Conservation (phyloP, 2,113 vertebrate genomes). For the Cinclus cinclus region DNA sequence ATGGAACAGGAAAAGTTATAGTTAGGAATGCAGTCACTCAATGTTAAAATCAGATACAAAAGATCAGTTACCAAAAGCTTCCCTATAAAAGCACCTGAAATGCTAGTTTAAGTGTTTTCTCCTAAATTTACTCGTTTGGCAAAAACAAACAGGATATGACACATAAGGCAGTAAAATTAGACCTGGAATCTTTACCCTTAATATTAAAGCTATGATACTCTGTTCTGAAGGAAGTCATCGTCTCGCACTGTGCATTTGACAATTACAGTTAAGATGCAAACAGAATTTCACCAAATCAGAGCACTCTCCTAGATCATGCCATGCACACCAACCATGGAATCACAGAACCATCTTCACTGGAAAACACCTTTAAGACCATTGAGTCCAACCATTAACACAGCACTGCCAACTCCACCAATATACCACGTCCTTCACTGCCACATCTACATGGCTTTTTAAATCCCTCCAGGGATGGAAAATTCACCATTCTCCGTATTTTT, state of each 20-base stretch:
- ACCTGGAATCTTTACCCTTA: background rate
- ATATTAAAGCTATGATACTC: background rate
- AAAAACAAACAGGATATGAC: background rate
- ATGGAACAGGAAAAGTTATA: background rate
- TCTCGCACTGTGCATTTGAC: background rate
- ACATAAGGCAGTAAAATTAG: background rate
- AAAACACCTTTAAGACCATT: background rate
- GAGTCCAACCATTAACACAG: background rate
- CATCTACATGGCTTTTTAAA: background rate
- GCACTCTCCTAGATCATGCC: background rate
- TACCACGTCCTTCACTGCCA: fast-evolving
- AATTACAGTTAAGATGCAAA: background rate
- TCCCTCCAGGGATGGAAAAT: background rate
- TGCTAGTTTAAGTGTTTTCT: background rate
- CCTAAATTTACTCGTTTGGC: background rate
- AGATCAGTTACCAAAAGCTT: background rate
- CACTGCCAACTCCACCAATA: background rate
- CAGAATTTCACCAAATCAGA: background rate
- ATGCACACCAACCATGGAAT: background rate
- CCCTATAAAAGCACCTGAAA: background rate
- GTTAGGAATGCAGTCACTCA: background rate
- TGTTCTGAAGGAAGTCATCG: background rate
- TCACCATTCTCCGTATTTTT: background rate
- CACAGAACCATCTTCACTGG: background rate
- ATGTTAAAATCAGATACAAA: background rate